Evolutionary conservation across 2,888 invertebrate genomes (phyloP).

Genomic region (Temnothorax rugatulus): DNA sequence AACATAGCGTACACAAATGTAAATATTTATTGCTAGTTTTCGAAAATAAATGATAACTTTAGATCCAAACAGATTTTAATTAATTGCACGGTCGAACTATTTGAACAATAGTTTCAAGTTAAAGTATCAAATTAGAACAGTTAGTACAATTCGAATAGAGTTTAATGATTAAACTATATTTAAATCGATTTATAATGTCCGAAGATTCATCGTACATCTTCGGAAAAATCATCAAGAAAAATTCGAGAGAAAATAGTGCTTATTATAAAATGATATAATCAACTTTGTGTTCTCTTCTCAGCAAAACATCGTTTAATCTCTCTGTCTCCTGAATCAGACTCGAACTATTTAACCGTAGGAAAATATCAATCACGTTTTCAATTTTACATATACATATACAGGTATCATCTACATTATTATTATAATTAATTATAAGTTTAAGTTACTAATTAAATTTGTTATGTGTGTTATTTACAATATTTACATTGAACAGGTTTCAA

Average conservation of each 20-base stretch:
- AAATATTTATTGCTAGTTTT: background rate
- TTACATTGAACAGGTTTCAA: background rate
- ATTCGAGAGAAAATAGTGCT: background rate
- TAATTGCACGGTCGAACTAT: background rate
- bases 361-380: background rate
- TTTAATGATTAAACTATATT: background rate
- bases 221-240: background rate
- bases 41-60: background rate
- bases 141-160: background rate
- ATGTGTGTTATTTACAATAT: too few relatives aligned
- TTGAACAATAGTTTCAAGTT: background rate
- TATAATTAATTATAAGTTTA: conserved; percentile 6
- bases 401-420: background rate
- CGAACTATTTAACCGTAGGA: background rate
- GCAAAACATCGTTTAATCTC: background rate
- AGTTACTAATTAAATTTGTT: conserved; percentile 12
- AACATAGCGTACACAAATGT: background rate
- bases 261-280: background rate
- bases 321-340: background rate
- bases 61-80: background rate
- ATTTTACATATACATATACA: background rate
- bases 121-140: background rate
- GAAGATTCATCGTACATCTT: background rate
- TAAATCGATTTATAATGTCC: background rate
- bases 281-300: background rate